These are phyloP conservation scores for Alcis repandata DNA, from an alignment of 2,888 invertebrate genomes.

Conservation along the genomic window DNA sequence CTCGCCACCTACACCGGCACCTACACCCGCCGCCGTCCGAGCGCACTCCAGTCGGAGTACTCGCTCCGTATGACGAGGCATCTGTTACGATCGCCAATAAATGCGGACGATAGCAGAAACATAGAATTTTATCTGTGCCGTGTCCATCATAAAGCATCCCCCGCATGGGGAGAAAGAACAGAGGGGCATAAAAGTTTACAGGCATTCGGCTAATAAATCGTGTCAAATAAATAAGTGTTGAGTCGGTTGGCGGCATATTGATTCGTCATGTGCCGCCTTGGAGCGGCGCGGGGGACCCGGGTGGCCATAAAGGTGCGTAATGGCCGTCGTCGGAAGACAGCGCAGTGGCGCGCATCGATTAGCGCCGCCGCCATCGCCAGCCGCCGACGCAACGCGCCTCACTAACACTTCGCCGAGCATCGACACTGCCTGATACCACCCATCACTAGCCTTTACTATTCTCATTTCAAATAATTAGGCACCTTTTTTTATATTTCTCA, in stretches of 20 bases:
- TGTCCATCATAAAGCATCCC: slow-evolving; percentile 83
- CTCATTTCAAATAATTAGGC: slow-evolving; percentile 4
- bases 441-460: slow-evolving; percentile 42
- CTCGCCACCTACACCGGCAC: slow-evolving; percentile 51
- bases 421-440: slow-evolving; percentile 37
- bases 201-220: slow-evolving; percentile 86
- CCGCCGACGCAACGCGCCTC: slow-evolving; percentile 78
- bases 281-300: slow-evolving; percentile 73
- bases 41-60: slow-evolving; percentile 46
- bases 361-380: slow-evolving; percentile 86
- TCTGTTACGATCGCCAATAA: slow-evolving; percentile 79
- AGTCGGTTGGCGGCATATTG: slow-evolving; percentile 87
- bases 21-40: slow-evolving; percentile 15
- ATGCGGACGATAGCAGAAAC: slow-evolving; percentile 73
- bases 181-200: slow-evolving; percentile 84
- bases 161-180: slow-evolving; percentile 63
- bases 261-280: slow-evolving; percentile 86
- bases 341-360: slow-evolving; percentile 90
- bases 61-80: slow-evolving; percentile 62
- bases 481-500: slow-evolving; percentile 11
- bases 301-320: slow-evolving; percentile 92
- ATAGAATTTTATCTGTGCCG: slow-evolving; percentile 81
- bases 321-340: slow-evolving; percentile 90
- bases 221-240: slow-evolving; percentile 87
- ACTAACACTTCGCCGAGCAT: slow-evolving; percentile 50